Percentiles rank a stretch among this genome's conserved stretches.
Conservation (phyloP, 2,797 vertebrate genomes). For the Limosa lapponica region DNA sequence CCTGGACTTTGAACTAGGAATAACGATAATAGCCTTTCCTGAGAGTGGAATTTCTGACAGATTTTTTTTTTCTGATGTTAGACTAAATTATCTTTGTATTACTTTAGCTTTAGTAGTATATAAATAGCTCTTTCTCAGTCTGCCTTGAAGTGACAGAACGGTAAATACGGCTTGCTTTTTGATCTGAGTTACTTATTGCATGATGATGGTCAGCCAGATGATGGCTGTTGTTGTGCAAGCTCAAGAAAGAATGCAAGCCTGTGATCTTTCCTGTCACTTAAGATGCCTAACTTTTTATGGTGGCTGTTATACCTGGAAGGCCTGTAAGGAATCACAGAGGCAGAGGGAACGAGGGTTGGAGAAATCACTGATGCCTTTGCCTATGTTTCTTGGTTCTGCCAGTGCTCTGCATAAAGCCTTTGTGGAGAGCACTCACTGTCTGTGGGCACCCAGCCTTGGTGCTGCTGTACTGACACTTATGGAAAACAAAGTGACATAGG, state of each 20-base stretch:
- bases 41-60: constrained; percentile 16
- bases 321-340: neutral
- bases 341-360: neutral
- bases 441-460: neutral
- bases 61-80: constrained; percentile 23
- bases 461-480: neutral
- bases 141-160: constrained; percentile 45
- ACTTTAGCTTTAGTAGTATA: constrained; percentile 40
- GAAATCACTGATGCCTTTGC: neutral
- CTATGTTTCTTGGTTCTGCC: neutral
- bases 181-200: constrained; percentile 29
- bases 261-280: constrained; percentile 53
- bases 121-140: constrained; percentile 32
- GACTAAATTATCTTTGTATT: constrained; percentile 50
- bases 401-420: neutral
- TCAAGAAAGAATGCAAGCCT: constrained; percentile 30
- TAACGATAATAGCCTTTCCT: constrained; percentile 23
- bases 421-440: neutral
- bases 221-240: constrained; percentile 42
- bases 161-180: neutral
- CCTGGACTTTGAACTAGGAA: constrained; percentile 48
- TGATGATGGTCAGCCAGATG: constrained; percentile 34
- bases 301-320: constrained; percentile 55
- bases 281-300: constrained; percentile 53
- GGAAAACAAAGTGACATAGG: neutral